These are phyloP conservation scores for Drosophila antonietae DNA, from an alignment of 2,888 invertebrate genomes.

Conservation along the genomic window DNA sequence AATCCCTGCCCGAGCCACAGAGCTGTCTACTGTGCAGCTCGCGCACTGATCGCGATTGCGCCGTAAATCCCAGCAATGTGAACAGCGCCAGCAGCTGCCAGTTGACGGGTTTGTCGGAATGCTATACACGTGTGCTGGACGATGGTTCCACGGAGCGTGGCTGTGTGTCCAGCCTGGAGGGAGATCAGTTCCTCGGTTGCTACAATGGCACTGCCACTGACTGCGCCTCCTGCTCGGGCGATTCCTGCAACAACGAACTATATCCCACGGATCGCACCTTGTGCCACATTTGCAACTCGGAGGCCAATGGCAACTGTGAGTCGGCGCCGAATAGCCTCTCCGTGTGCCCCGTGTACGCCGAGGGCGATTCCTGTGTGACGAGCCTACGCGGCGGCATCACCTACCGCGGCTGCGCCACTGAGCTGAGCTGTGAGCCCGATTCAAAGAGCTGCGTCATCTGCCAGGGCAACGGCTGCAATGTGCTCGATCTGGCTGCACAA, in stretches of 20 bases:
- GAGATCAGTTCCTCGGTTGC: slow-evolving; percentile 78
- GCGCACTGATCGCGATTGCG: slow-evolving; percentile 75
- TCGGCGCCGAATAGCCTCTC: slow-evolving; percentile 62
- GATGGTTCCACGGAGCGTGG: slow-evolving; percentile 82
- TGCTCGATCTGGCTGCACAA: slow-evolving; percentile 57
- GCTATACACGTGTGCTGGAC: slow-evolving; percentile 74
- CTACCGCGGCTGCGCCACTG: slow-evolving; percentile 72
- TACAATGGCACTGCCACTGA: slow-evolving; percentile 69
- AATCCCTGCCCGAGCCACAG: slow-evolving; percentile 55
- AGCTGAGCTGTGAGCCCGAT: slow-evolving; percentile 68
- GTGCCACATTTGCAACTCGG: slow-evolving; percentile 81
- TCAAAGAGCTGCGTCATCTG: slow-evolving; percentile 70
- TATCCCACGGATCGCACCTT: slow-evolving; percentile 70
- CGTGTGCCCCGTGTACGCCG: slow-evolving; percentile 68
- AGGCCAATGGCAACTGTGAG: slow-evolving; percentile 59
- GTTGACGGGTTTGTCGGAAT: slow-evolving; percentile 66
- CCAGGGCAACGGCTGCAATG: slow-evolving; percentile 73
- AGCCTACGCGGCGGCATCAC: slow-evolving; percentile 67
- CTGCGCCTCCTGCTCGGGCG: slow-evolving; percentile 70
- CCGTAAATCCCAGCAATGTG: slow-evolving; percentile 57
- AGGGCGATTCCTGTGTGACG: slow-evolving; percentile 77
- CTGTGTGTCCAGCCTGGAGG: slow-evolving; percentile 75
- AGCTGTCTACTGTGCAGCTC: slow-evolving; percentile 78
- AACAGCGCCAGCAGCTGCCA: slow-evolving; percentile 56
- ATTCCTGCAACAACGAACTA: slow-evolving; percentile 67